Base-by-base conservation (phyloP, 2,888 invertebrate species). In the Papilio gigon region DNA sequence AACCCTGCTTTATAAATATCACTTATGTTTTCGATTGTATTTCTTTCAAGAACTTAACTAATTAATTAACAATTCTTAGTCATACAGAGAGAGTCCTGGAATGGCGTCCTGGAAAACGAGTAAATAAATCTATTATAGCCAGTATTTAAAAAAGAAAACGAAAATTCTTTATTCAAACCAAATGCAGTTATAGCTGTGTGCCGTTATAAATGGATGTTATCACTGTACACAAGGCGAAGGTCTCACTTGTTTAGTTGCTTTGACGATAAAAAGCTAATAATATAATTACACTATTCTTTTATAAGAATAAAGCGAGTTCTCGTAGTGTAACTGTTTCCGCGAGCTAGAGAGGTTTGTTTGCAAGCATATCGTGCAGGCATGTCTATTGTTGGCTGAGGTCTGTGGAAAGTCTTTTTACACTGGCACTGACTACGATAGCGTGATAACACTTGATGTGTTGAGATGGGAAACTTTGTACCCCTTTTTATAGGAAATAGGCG, bases 401-500 rank as follows among this genome's bases (percentile, higher is more conserved):
- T 47, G 53, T 27, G 30, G n/a, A 27, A 60, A 61, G 47, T 33
- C 47, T 62, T 62, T 62, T 47, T 47, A 27, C 37, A 2, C 53
- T 53, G 4, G 9, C 27, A 27, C 27, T 56, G n/a, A 40, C 60
- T 1, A 20, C 25, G 17, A 20, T 58, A 11, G 58, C 60, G 60
- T 60, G 60, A 60, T 37, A 22, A 40, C 40, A 25, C 40, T 40
- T 60, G n/a, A 40, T 9, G 60, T 40, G 60, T 60, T 60, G 25
- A 60, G 12, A 22, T 25, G 60, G 40, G 60, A 60, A 50, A n/a
- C n/a, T n/a, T n/a, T n/a, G n/a, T n/a, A n/a, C n/a, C n/a, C n/a
- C n/a, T n/a, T n/a, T n/a, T n/a, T n/a, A n/a, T n/a, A n/a, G n/a
- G n/a, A n/a, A n/a, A n/a, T n/a, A n/a, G n/a, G n/a, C n/a, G n/a